Percentiles rank a stretch among this genome's conserved stretches.
Conservation (phyloP, 2,797 vertebrate genomes). For the Phoxinus dragarum region DNA sequence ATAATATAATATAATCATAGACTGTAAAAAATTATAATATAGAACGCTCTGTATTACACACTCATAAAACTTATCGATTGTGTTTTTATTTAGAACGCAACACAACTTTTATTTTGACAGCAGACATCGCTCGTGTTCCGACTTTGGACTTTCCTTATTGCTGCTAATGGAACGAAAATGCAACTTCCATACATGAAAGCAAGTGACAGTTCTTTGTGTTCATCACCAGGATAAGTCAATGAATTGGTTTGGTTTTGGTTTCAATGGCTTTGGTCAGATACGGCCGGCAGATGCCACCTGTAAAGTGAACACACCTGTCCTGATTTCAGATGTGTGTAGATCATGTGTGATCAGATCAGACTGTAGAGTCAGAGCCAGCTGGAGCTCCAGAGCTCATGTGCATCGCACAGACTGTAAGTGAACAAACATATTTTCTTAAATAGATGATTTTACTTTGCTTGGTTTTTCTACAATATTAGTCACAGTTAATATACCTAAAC, state of each 20-base stretch:
- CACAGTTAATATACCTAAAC: neutral
- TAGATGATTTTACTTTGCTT: neutral
- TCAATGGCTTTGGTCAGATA: conserved; percentile 84
- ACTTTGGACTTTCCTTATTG: neutral
- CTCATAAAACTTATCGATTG: neutral
- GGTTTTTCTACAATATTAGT: neutral
- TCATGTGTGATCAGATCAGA: neutral
- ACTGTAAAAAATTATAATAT: too few species aligned
- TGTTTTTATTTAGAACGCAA: neutral
- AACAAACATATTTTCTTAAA: neutral
- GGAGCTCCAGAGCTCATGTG: conserved; percentile 75
- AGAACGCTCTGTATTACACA: neutral
- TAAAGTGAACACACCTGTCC: conserved; percentile 65
- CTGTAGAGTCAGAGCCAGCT: conserved; percentile 68
- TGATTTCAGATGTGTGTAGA: conserved; percentile 39
- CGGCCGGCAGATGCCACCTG: conserved; percentile 8
- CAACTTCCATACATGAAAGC: neutral
- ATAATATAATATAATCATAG: neutral
- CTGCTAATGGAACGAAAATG: neutral
- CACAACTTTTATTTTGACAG: conserved; percentile 32
- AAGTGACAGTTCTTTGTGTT: neutral
- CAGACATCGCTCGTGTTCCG: neutral
- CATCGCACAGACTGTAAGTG: conserved; percentile 35
- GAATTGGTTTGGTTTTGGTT: conserved; percentile 87
- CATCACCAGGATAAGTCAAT: conserved; percentile 19